Base-by-base conservation (phyloP, 2,888 invertebrate genomes). In the Conops quadrifasciatus region DNA sequence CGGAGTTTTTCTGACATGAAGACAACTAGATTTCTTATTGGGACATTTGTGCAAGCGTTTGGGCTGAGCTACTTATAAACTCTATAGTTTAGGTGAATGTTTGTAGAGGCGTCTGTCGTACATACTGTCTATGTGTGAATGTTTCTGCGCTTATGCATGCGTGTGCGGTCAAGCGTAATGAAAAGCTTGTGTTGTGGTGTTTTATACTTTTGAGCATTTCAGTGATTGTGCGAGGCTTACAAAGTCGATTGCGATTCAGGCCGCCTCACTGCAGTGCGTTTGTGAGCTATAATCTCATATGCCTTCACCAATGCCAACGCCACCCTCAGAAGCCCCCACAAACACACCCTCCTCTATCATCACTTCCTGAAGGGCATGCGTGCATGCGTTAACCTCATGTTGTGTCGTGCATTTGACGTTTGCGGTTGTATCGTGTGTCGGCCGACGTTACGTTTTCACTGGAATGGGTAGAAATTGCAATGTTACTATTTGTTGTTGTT, bases 351-450 rank as follows among this genome's bases (percentile, higher is more conserved):
- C 19, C 16, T 16, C 28, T 28, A 16, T 2, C 30, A n/a, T 16
- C 30, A 24, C 47, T 63, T 13, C 30, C 19, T 53, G 56, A 2
- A 13, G 9, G 36, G 36, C 9, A 36, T 36, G 36, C 30, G 19
- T 36, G 36, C n/a, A 30, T 43, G 53, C 66, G 56, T 53, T 56
- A 43, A 68, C 68, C 68, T 68, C 68, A 62, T 74, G 73, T 76
- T 75, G 73, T 75, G 73, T 74, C 72, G 73, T 76, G 75, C 74
- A 74, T 74, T 75, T 76, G 75, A 75, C 75, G 75, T 75, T 74
- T 74, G 75, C 66, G 75, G 74, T 72, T 71, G 72, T 71, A 53
- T 73, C 65, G 36, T 36, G 36, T 36, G 36, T 36, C 36, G 36
- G 36, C 9, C 36, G 36, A 9, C 36, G 36, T 36, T 36, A 36